A percentile compares a stretch with the other conserved stretches of the same genome.
These are phyloP conservation scores for human DNA, from an alignment of 2,113 vertebrate genomes.

Conservation along the genomic window DNA sequence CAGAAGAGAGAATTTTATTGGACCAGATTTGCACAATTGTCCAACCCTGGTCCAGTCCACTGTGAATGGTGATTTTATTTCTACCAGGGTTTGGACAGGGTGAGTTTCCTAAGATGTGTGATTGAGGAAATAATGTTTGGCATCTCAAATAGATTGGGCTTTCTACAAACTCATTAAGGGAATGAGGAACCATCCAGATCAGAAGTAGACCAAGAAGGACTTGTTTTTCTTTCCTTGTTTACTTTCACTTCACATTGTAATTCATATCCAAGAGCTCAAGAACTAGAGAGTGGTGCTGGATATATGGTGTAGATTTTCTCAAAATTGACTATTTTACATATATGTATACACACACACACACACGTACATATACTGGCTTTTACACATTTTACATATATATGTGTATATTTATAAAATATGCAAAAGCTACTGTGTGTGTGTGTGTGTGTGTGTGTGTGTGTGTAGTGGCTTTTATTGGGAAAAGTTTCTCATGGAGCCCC, in stretches of 20 bases:
- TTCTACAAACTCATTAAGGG: background rate
- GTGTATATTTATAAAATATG: no score
- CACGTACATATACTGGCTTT: no score
- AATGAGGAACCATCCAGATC: background rate
- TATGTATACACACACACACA: no score
- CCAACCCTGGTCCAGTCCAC: background rate
- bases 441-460: background rate
- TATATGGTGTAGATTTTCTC: rapidly evolving
- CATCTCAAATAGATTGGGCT: background rate
- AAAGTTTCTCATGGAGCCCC: background rate
- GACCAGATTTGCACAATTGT: background rate
- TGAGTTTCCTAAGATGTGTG: background rate
- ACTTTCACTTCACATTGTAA: background rate
- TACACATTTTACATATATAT: no score
- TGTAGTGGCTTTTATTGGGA: background rate
- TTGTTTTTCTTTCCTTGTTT: background rate
- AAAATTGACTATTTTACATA: background rate
- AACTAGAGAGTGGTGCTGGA: background rate
- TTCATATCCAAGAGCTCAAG: background rate
- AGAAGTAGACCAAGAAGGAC: background rate
- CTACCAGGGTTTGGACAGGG: background rate
- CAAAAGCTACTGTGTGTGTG: no score
- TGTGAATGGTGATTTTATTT: background rate
- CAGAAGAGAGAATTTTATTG: background rate
- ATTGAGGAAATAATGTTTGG: background rate